A percentile compares a stretch with the other conserved stretches of the same genome.
Evolutionary conservation across 2,113 vertebrate species (phyloP).

Genomic region (Asarcornis scutulata): DNA sequence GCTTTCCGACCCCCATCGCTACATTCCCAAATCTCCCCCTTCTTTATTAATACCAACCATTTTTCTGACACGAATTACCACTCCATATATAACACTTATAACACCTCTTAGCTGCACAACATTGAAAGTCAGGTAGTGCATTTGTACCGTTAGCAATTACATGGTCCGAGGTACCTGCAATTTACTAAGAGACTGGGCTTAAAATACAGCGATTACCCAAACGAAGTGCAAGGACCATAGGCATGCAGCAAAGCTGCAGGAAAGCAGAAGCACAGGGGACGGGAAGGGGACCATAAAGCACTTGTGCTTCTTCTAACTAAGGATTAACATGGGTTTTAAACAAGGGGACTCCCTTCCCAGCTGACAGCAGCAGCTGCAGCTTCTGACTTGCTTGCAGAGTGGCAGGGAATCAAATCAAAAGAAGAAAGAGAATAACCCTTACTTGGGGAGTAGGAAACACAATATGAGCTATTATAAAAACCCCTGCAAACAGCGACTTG

Average conservation of each 20-base stretch:
- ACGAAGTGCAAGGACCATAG: not conserved
- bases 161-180: too few species aligned
- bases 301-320: constrained; percentile 10
- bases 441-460: constrained; percentile 78
- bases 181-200: too few species aligned
- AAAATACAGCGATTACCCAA: too few species aligned
- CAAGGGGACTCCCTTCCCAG: constrained; percentile 76
- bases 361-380: constrained; percentile 81
- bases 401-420: constrained; percentile 83
- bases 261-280: not conserved
- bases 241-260: not conserved
- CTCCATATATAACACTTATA: too few species aligned
- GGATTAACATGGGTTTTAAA: constrained; percentile 75
- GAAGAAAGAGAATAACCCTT: constrained; percentile 79
- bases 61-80: too few species aligned
- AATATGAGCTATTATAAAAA: constrained; percentile 78
- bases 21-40: too few species aligned
- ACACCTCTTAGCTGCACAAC: too few species aligned
- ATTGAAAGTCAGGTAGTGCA: too few species aligned
- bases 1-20: too few species aligned
- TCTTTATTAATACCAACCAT: too few species aligned
- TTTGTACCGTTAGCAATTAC: too few species aligned
- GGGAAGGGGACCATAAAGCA: not conserved
- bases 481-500: constrained; percentile 74
- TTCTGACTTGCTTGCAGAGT: constrained; percentile 74